Conservation (phyloP, 2,888 invertebrate genomes). For the Coleophora deauratella region DNA sequence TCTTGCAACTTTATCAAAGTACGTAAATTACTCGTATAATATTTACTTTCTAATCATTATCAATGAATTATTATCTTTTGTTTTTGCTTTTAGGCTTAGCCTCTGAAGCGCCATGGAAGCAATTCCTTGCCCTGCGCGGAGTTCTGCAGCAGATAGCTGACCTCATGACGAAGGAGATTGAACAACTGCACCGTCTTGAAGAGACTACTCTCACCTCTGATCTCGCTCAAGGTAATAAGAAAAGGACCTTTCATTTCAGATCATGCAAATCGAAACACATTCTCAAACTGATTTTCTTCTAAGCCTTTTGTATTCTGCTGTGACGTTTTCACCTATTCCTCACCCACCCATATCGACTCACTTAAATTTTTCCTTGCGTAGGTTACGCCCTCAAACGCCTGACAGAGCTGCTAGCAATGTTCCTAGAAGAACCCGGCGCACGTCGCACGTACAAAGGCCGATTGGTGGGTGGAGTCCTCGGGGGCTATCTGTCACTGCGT, state of each 20-base stretch:
- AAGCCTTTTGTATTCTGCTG: no score
- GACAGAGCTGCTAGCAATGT: slow-evolving; percentile 89
- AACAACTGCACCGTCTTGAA: slow-evolving; percentile 90
- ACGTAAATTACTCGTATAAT: slow-evolving; percentile 25
- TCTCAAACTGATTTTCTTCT: no score
- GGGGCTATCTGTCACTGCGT: slow-evolving; percentile 93
- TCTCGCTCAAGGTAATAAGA: slow-evolving; percentile 82
- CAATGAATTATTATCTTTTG: no score
- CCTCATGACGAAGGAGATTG: slow-evolving; percentile 90
- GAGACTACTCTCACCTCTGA: slow-evolving; percentile 95
- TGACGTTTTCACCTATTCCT: no score
- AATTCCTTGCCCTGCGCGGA: slow-evolving; percentile 91
- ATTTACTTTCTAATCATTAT: no score
- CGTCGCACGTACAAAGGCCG: slow-evolving; percentile 92
- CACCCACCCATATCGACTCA: neutral
- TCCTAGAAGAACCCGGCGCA: slow-evolving; percentile 90
- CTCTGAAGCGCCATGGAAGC: slow-evolving; percentile 92
- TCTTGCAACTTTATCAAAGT: slow-evolving; percentile 88
- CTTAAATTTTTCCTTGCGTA: slow-evolving; percentile 19
- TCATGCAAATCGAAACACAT: neutral
- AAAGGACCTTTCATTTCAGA: neutral
- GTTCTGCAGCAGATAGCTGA: slow-evolving; percentile 89
- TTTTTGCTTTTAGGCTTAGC: slow-evolving; percentile 73
- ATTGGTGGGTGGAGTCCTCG: slow-evolving; percentile 91
- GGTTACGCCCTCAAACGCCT: slow-evolving; percentile 93